Base-by-base conservation (phyloP, 2,113 vertebrate species). In the Calidris pygmaea region DNA sequence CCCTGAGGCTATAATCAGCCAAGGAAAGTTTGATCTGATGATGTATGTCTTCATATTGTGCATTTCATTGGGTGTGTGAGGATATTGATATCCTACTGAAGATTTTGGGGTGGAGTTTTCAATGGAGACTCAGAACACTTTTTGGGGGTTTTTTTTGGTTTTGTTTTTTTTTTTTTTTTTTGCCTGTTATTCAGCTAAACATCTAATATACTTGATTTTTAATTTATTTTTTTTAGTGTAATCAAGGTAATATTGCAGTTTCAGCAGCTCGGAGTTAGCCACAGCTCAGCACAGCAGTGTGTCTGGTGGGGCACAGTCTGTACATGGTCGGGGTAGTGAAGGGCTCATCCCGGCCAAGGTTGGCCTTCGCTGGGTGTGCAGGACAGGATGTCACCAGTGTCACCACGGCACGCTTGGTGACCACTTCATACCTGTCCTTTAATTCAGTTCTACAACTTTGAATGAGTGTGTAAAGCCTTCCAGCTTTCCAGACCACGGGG, bases 21-120 rank as follows among this genome's bases (percentile, higher is more conserved):
- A 96, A 85, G 87, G 94, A 96, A 95, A 96, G 96, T 97, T 97
- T 96, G 96, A 96, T 96, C 89, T 91, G 94, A 96, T 95, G 94
- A 97, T 96, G 94, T 97, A 97, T 96, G 93, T 97, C 95, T 96
- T 97, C 95, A 94, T 97, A 95, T 82, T 85, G 74, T 78, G 77
- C 67, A 39, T 95, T 97, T 96, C 95, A 96, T 97, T 96, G 95
- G 93, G 87, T 34, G 66, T 66, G 70, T 52, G 90, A 87, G 67
- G 93, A 87, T 93, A 92, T 83, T 96, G 94, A 93, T 96, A 95
- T 85, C 89, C 84, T 43, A 63, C 94, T 26, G 70, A 96, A 96
- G 86, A 92, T 90, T 96, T 90, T 82, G 88, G 94, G 96, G 95
- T 95, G 96, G 96, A 93, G 96, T 95, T 97, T 96, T 91, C 96